These are phyloP conservation scores for Schizopygopsis malacanthus DNA, from an alignment of 2,797 vertebrate genomes.

Conservation along the genomic window DNA sequence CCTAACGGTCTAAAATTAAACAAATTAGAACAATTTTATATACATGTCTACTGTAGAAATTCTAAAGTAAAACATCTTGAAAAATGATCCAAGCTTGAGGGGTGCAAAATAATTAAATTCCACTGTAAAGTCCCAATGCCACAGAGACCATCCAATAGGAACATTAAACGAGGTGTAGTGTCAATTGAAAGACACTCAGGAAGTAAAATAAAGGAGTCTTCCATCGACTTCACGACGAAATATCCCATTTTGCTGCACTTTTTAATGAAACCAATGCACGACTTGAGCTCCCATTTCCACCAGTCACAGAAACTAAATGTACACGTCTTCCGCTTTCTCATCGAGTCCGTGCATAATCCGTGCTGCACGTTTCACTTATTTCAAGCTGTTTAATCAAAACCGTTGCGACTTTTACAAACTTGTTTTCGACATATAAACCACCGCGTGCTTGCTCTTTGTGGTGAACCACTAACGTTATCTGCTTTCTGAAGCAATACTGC, in stretches of 20 bases:
- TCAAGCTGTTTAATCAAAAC: background rate
- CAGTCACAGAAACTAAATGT: background rate
- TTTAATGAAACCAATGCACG: background rate
- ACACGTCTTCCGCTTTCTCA: background rate
- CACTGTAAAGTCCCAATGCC: background rate
- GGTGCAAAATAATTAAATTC: background rate
- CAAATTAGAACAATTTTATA: background rate
- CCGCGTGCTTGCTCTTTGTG: too few relatives aligned
- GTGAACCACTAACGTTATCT: background rate
- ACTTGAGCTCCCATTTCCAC: background rate
- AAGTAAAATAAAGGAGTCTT: background rate
- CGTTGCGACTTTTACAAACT: too few relatives aligned
- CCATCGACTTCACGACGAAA: background rate
- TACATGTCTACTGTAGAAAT: background rate
- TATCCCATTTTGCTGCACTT: background rate
- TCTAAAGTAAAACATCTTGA: background rate
- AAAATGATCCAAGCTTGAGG: too few relatives aligned
- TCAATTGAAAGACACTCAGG: background rate
- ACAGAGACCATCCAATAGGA: background rate
- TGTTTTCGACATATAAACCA: background rate
- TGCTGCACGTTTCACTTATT: background rate
- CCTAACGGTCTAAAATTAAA: background rate
- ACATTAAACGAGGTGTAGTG: background rate
- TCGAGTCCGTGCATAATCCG: background rate
- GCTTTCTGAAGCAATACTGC: background rate